Conservation (phyloP, 2,797 vertebrate genomes). For the Austrolebias charrua region DNA sequence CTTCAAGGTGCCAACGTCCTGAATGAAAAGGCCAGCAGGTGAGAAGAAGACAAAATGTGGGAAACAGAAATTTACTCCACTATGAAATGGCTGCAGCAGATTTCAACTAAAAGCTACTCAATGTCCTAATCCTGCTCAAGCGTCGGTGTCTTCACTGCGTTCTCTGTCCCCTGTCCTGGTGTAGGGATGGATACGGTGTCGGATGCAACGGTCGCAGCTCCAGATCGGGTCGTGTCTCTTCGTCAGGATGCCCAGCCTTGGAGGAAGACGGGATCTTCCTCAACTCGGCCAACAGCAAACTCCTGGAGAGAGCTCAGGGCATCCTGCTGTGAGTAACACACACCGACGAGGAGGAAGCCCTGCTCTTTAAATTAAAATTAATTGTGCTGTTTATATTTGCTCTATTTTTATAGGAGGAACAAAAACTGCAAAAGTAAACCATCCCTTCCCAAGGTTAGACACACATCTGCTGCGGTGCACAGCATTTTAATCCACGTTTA, state of each 20-base stretch:
- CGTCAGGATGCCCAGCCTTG: constrained; percentile 73
- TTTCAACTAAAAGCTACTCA: not conserved
- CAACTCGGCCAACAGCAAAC: constrained; percentile 90
- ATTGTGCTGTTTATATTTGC: constrained; percentile 1
- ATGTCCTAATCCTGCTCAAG: not conserved
- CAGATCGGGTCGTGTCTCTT: constrained; percentile 76
- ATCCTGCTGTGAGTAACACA: constrained; percentile 94
- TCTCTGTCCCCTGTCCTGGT: not conserved
- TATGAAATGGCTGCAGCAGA: constrained; percentile 7
- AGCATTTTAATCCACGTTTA: not conserved
- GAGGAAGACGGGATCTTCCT: constrained; percentile 94
- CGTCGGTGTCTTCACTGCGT: not conserved
- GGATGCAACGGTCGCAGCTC: constrained; percentile 85
- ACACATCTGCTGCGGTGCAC: constrained; percentile 51
- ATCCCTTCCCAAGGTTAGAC: constrained; percentile 90
- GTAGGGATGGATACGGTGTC: constrained; percentile 72
- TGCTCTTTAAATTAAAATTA: too few species aligned
- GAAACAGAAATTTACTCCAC: not conserved
- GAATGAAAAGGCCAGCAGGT: constrained; percentile 88
- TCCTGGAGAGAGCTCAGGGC: constrained; percentile 94
- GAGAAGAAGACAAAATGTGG: constrained; percentile 6
- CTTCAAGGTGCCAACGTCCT: constrained; percentile 91
- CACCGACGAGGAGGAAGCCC: too few species aligned
- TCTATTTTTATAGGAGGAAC: constrained; percentile 84
- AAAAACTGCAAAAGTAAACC: constrained; percentile 92